These are phyloP conservation scores for Ptychochromis oligacanthus DNA, from an alignment of 2,113 vertebrate species.

Conservation along the genomic window DNA sequence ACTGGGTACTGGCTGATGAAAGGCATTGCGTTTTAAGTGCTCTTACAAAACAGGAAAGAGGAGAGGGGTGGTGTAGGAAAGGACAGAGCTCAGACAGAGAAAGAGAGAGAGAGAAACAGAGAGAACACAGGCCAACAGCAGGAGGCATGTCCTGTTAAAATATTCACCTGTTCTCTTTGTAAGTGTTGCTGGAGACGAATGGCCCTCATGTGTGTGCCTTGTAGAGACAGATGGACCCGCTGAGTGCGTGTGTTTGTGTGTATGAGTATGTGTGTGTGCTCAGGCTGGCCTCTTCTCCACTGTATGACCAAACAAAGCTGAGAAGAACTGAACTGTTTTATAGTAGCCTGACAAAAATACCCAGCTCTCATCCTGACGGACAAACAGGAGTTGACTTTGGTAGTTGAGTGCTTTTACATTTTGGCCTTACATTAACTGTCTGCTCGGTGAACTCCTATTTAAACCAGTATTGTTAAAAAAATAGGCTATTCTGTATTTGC, in stretches of 20 bases:
- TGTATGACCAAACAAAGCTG: slow-evolving; percentile 8
- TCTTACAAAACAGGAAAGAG: slow-evolving; percentile 38
- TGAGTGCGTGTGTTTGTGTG: not conserved
- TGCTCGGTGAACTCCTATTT: not conserved
- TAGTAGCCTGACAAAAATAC: not conserved
- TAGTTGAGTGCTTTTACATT: not conserved
- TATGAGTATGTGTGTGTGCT: not conserved
- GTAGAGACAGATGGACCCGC: slow-evolving; percentile 40
- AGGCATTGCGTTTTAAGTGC: slow-evolving; percentile 44
- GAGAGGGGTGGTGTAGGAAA: slow-evolving; percentile 19
- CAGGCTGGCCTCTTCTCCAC: slow-evolving; percentile 1
- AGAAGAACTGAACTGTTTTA: slow-evolving; percentile 6
- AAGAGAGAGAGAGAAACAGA: slow-evolving; percentile 5
- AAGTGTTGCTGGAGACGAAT: slow-evolving; percentile 44
- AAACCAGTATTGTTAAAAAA: not conserved
- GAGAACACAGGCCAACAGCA: slow-evolving; percentile 46
- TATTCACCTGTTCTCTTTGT: slow-evolving; percentile 75
- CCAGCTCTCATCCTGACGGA: not conserved
- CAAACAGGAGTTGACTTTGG: not conserved
- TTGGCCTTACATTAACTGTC: not conserved
- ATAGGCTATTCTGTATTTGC: not conserved
- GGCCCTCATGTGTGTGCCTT: slow-evolving; percentile 32
- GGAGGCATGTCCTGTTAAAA: slow-evolving; percentile 71
- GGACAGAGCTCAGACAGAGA: not conserved
- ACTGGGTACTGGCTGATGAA: slow-evolving; percentile 35